phyloP scores from a whole-genome alignment of 2,797 vertebrate genomes.

The Melanotaenia maccullochi region DNA sequence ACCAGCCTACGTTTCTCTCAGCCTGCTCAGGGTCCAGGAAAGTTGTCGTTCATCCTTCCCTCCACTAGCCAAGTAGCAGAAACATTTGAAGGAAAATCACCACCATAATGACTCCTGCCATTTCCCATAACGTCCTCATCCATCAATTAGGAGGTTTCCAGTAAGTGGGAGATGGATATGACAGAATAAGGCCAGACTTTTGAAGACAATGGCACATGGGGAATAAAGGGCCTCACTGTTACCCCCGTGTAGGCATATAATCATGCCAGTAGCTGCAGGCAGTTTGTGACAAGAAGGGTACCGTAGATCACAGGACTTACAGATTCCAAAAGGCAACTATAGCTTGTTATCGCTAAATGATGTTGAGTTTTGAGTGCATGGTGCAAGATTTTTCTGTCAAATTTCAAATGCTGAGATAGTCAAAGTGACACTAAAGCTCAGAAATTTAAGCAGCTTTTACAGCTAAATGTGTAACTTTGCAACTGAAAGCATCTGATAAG shows the following conservation, averaged over 20 bases:
- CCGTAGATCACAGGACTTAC: slow-evolving; percentile 34
- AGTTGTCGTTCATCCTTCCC: slow-evolving; percentile 70
- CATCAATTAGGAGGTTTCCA: slow-evolving; percentile 89
- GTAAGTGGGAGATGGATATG: slow-evolving; percentile 80
- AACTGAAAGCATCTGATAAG: neutral
- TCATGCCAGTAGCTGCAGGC: slow-evolving; percentile 50
- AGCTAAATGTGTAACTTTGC: neutral
- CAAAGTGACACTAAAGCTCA: slow-evolving; percentile 5
- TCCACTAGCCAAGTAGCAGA: slow-evolving; percentile 85
- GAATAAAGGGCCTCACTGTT: slow-evolving; percentile 38
- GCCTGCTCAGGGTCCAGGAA: slow-evolving; percentile 77
- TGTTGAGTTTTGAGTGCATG: slow-evolving; percentile 16
- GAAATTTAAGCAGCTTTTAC: slow-evolving; percentile 8
- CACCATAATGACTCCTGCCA: slow-evolving; percentile 89
- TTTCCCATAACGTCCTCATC: slow-evolving; percentile 90
- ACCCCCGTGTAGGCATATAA: slow-evolving; percentile 44
- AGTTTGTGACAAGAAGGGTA: slow-evolving; percentile 27
- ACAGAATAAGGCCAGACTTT: slow-evolving; percentile 80
- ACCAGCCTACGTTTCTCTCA: slow-evolving; percentile 55
- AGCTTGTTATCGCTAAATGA: slow-evolving; percentile 42
- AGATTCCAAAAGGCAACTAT: slow-evolving; percentile 7
- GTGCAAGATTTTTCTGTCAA: slow-evolving; percentile 28
- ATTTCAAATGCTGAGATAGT: slow-evolving; percentile 21
- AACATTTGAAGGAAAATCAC: slow-evolving; percentile 90
- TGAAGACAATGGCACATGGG: slow-evolving; percentile 59